phyloP scores from a whole-genome alignment of 2,888 invertebrate genomes.

The Periphyllus acericola region DNA sequence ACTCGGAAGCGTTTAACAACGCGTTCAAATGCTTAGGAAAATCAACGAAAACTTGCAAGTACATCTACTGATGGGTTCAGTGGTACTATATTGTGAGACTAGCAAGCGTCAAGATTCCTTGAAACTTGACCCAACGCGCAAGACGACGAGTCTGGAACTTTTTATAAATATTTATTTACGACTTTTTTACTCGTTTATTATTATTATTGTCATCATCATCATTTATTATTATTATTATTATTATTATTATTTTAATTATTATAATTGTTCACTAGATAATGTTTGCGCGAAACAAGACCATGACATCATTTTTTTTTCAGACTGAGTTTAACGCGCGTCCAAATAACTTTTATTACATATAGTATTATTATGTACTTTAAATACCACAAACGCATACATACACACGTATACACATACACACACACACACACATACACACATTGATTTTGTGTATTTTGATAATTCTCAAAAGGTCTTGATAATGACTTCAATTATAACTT shows the following conservation, averaged over 20 bases:
- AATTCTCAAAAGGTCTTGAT: background rate
- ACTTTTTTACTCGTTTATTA: background rate
- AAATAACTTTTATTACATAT: background rate
- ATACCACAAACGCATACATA: background rate
- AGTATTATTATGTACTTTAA: background rate
- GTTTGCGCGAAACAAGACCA: constrained; percentile 13
- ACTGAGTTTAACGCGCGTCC: background rate
- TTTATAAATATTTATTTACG: background rate
- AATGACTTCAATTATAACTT: no score
- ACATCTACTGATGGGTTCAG: background rate
- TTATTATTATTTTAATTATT: background rate
- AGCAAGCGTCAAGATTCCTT: background rate
- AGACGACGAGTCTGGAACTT: background rate
- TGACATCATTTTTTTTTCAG: constrained; percentile 16
- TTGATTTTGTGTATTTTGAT: background rate
- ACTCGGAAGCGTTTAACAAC: constrained; percentile 66
- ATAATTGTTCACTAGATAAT: background rate
- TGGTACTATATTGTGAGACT: background rate
- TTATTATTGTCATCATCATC: constrained; percentile 11
- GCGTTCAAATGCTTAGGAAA: constrained; percentile 63
- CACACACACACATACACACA: background rate
- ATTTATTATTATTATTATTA: background rate
- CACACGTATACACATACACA: background rate
- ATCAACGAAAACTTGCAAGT: constrained; percentile 20
- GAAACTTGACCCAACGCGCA: background rate